Percentiles rank a stretch among this genome's conserved stretches.
phyloP scores from a whole-genome alignment of 1,140 invertebrate genomes.

The Tigriopus japonicus region DNA sequence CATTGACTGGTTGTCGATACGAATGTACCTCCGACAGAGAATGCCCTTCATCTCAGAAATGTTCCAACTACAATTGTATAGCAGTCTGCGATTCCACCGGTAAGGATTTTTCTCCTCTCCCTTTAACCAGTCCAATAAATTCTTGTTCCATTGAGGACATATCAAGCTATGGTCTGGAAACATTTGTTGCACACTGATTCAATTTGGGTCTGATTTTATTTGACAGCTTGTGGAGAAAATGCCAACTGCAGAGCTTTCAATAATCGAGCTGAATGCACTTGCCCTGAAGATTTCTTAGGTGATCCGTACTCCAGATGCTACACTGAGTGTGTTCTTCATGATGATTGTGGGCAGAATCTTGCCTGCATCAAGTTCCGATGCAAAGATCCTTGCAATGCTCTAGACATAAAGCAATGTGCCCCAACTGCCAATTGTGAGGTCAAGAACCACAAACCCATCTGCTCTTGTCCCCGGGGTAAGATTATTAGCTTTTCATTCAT shows the following conservation, averaged over 20 bases:
- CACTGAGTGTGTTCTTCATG: constrained; percentile 24
- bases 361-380: constrained; percentile 55
- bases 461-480: constrained; percentile 53
- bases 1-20: constrained; percentile 47
- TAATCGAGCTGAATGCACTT: constrained; percentile 41
- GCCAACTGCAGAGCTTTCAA: constrained; percentile 21
- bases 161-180: not conserved
- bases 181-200: not conserved
- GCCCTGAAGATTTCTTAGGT: constrained; percentile 38
- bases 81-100: constrained; percentile 8
- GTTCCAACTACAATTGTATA: constrained; percentile 15
- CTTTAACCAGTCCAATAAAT: too few species aligned
- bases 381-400: constrained; percentile 40
- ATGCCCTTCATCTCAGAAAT: constrained; percentile 29
- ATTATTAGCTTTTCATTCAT: not conserved
- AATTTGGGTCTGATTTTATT: not conserved
- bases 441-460: constrained; percentile 50
- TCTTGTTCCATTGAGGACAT: too few species aligned
- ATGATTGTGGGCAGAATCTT: constrained; percentile 24
- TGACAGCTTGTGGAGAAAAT: constrained; percentile 20
- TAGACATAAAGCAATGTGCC: constrained; percentile 41
- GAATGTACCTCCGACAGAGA: constrained; percentile 56
- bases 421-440: constrained; percentile 56
- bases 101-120: not conserved
- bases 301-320: constrained; percentile 23